These are phyloP conservation scores for Drosophila truncata DNA, from an alignment of 1,140 invertebrate species.

Conservation along the genomic window DNA sequence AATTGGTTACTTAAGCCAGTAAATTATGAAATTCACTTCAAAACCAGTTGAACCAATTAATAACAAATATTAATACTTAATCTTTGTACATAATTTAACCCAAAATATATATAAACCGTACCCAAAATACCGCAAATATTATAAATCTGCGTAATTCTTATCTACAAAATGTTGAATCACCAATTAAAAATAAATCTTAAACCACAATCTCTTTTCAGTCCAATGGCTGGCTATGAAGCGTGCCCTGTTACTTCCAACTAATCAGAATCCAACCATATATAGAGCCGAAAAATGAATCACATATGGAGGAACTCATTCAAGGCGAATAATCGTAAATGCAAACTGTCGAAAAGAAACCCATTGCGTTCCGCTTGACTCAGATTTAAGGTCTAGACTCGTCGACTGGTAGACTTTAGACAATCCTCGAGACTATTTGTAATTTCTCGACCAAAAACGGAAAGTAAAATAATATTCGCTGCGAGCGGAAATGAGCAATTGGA, in stretches of 20 bases:
- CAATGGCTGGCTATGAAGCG: conserved; percentile 9
- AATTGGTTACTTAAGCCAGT: not conserved
- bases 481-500: conserved; percentile 79
- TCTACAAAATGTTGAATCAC: not conserved
- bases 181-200: not conserved
- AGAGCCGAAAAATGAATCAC: conserved; percentile 21
- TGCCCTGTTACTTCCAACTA: not conserved
- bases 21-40: not conserved
- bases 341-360: conserved; percentile 33
- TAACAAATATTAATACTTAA: not conserved
- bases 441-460: conserved; percentile 52
- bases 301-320: conserved; percentile 7
- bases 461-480: conserved; percentile 36
- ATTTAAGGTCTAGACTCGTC: conserved; percentile 23
- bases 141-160: not conserved
- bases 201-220: not conserved
- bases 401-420: conserved; percentile 11
- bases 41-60: not conserved
- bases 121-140: not conserved
- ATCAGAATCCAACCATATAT: not conserved
- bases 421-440: conserved; percentile 32
- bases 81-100: not conserved
- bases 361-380: conserved; percentile 41
- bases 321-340: not conserved
- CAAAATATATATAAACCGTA: not conserved